Base-by-base conservation (phyloP, 2,797 vertebrate species). In the Hoplostethus mediterraneus region DNA sequence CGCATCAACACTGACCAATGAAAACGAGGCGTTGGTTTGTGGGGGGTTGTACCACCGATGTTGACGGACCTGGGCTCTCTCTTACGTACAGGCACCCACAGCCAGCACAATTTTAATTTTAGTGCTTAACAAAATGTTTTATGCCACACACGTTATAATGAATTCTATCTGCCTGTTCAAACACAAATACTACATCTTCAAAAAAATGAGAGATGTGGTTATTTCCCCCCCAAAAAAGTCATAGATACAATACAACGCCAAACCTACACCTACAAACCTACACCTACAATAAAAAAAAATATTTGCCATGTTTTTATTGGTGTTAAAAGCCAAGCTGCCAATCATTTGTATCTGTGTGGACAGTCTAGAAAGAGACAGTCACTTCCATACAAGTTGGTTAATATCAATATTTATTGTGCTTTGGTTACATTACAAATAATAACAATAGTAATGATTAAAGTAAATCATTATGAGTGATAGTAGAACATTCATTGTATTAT, bases 401-500 rank as follows among this genome's bases (percentile, higher is more conserved):
- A 84, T 80, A 31, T 72, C 70, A 83, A 77, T 91, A 83, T 94
- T 94, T 95, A 94, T 94, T 95, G 87, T 62, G 74, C 79, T 77
- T 90, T 83, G 75, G 83, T 91, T 86, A 92, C 87, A 91, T 90
- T 90, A 91, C 88, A 92, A 86, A 85, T 73, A 75, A 51, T 64
- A 69, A 73, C 77, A 71, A 82, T 71, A 66, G 71, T 85, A 89
- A 87, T 74, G 71, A 87, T 83, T 76, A 74, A 84, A 89, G 72
- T 79, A 89, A 87, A 85, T 85, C 70, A 82, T 87, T 81, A 82
- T 86, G 61, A 75, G 78, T 87, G 80, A 87, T 69, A 63, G 51
- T 33, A 79, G 75, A 87, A 93, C 86, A 93, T 93, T 92, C 84
- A 87, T 74, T 81, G 75, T 82, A 82, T 69, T 89, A 31, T 77